A percentile compares a stretch with the other conserved stretches of the same genome.
Evolutionary conservation across 2,888 invertebrate species (phyloP).

Genomic region (Baronia brevicornis): DNA sequence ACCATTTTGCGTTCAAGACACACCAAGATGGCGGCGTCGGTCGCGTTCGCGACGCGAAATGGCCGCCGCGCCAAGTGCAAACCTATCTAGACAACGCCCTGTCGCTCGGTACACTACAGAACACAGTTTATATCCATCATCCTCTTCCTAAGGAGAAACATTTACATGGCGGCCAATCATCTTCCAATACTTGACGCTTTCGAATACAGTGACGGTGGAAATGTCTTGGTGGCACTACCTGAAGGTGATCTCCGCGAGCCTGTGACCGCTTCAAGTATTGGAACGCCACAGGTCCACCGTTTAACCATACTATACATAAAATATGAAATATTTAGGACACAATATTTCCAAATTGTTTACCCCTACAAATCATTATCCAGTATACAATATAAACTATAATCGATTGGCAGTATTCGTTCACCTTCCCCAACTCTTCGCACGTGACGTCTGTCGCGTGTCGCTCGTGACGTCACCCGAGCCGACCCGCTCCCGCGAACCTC

Average conservation of each 20-base stretch:
- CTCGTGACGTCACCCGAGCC: conserved; percentile 30
- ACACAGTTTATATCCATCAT: conserved; percentile 70
- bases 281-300: conserved; percentile 39
- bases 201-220: no score
- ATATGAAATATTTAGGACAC: conserved; percentile 62
- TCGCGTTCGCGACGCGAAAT: conserved; percentile 19
- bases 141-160: conserved; percentile 58
- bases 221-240: no score
- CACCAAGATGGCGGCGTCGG: conserved; percentile 17
- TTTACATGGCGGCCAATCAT: conserved; percentile 41
- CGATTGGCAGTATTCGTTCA: conserved; percentile 72
- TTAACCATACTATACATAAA: conserved; percentile 63
- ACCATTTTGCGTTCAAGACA: conserved; percentile 23
- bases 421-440: conserved; percentile 37
- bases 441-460: conserved; percentile 52
- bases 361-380: conserved; percentile 65
- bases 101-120: conserved; percentile 69
- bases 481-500: conserved; percentile 10
- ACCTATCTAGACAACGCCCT: conserved; percentile 66
- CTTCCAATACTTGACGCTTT: conserved; percentile 15
- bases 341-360: conserved; percentile 65
- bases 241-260: no score
- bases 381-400: conserved; percentile 64
- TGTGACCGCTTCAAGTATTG: conserved; percentile 21
- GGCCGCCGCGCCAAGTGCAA: conserved; percentile 39